Evolutionary conservation across 1,140 invertebrate species (phyloP).

Genomic region (Panagrolaimus sp.): DNA sequence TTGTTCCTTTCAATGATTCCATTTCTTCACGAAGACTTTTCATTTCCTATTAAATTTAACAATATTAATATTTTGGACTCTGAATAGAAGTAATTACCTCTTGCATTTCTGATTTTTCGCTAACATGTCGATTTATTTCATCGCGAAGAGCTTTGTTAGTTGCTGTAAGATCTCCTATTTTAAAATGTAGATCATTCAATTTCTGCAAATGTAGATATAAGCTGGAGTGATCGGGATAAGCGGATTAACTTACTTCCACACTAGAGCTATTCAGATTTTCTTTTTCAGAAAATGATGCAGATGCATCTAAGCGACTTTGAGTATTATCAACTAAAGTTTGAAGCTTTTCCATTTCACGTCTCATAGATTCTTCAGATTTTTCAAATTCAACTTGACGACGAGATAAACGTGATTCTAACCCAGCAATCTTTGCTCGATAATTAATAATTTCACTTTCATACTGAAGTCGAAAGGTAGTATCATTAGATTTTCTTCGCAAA

Average conservation of each 20-base stretch:
- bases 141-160: not conserved
- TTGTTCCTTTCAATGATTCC: not conserved
- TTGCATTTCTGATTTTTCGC: not conserved
- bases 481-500: not conserved
- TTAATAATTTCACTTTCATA: slow-evolving; percentile 6
- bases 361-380: not conserved
- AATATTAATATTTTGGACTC: too few relatives aligned
- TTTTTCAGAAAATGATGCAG: not conserved
- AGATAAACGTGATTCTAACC: not conserved
- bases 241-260: not conserved
- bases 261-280: not conserved
- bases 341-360: not conserved
- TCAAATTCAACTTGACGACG: not conserved
- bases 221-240: too few relatives aligned
- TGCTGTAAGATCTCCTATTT: not conserved
- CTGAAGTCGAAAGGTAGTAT: not conserved
- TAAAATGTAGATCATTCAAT: not conserved
- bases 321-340: not conserved
- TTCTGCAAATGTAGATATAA: too few relatives aligned
- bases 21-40: not conserved
- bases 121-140: not conserved
- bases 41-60: not conserved
- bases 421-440: not conserved
- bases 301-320: not conserved
- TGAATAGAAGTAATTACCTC: not conserved